These are phyloP conservation scores for Ictidomys tridecemlineatus DNA, from an alignment of 2,113 vertebrate species.

Conservation along the genomic window DNA sequence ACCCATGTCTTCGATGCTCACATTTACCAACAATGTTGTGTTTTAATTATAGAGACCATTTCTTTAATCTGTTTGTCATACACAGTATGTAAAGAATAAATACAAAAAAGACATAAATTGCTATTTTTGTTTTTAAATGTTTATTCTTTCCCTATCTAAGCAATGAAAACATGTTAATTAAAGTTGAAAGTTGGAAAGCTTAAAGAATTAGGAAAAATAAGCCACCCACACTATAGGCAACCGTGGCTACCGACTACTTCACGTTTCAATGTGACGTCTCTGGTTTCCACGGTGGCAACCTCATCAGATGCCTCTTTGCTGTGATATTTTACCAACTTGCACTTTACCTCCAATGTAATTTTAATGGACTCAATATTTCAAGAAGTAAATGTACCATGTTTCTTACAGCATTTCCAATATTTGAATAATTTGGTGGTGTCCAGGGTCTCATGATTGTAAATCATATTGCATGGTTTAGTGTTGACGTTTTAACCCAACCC, in stretches of 20 bases:
- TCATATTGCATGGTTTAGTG: not conserved
- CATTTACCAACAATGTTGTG: not conserved
- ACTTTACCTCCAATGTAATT: not conserved
- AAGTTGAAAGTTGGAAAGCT: not conserved
- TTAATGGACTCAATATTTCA: not conserved
- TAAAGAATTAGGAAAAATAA: not conserved
- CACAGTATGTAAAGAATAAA: not conserved
- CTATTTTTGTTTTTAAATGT: conserved; percentile 55
- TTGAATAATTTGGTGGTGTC: not conserved
- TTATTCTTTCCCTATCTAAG: not conserved
- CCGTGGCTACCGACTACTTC: not conserved
- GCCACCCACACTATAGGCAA: not conserved
- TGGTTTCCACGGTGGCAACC: not conserved
- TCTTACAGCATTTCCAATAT: not conserved
- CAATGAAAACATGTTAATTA: not conserved
- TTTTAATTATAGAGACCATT: conserved; percentile 53
- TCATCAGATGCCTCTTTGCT: no score
- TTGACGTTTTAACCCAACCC: not conserved
- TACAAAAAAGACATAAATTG: not conserved
- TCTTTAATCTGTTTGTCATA: conserved; percentile 31
- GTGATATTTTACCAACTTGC: not conserved
- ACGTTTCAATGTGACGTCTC: not conserved
- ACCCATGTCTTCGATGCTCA: not conserved
- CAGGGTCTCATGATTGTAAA: not conserved
- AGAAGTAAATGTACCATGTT: not conserved